Percentiles rank a stretch among this genome's conserved stretches.
These are phyloP conservation scores for Catharus fuscescens DNA, from an alignment of 2,113 vertebrate genomes.

Conservation along the genomic window DNA sequence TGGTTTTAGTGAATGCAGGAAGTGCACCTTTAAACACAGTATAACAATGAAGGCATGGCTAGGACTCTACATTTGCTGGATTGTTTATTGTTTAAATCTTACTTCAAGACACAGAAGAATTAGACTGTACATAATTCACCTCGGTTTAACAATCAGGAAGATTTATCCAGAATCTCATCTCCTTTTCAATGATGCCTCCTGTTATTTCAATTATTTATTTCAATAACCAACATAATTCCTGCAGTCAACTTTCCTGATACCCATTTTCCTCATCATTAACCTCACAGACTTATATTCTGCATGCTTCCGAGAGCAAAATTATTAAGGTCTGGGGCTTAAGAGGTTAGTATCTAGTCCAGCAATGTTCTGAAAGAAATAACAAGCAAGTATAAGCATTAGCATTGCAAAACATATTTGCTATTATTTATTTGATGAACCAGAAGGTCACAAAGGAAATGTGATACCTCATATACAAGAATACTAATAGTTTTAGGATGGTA, in stretches of 20 bases:
- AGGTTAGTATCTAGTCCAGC: background rate
- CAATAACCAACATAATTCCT: background rate
- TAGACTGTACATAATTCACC: background rate
- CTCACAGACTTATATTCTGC: background rate
- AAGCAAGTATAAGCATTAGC: background rate
- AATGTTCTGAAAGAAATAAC: background rate
- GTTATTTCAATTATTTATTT: slow-evolving; percentile 23
- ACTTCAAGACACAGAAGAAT: background rate
- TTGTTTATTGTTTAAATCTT: background rate
- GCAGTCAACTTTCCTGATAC: background rate
- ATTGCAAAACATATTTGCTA: background rate
- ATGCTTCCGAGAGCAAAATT: background rate
- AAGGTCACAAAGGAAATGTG: background rate
- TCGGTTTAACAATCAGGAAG: background rate
- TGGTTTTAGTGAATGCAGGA: background rate
- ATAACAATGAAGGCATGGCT: background rate
- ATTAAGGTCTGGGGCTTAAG: background rate
- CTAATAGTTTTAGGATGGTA: background rate
- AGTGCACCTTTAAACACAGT: background rate
- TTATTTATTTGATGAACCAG: background rate
- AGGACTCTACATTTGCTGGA: background rate
- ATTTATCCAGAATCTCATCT: background rate
- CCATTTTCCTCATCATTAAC: slow-evolving; percentile 32
- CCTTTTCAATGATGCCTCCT: background rate
- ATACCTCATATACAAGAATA: background rate